Evolutionary conservation across 2,888 invertebrate genomes (phyloP), one percentile per base, ranked within the genome.

Genomic region (Synanthedon andrenaeformis): DNA sequence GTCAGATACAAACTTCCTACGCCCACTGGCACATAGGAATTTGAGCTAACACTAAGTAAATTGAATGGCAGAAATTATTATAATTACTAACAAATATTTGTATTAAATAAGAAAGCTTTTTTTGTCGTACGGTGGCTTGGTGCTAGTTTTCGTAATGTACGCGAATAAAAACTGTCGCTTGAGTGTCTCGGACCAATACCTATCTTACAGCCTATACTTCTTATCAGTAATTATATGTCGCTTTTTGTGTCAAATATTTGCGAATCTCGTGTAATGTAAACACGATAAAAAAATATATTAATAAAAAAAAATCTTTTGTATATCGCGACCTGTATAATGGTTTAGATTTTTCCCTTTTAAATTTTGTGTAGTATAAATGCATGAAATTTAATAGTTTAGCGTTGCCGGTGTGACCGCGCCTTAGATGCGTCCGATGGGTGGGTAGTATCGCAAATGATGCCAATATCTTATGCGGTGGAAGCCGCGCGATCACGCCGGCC

Each of bases 191-290:
- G 87, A 87, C 87, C 87, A 87, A 87, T 81, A 76, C 80, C 78
- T 76, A 76, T 80, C 78, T 76, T 76, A 74, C 75, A 50, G 73
- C 79, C 82, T 79, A 76, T 23, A 23, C 68, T 79, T 79, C 72
- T 77, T 75, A 76, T 74, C 73, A 72, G 65, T 81, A 80, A 75
- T 35, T 81, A 75, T 77, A 77, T 75, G 79, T 85, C 84, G 87
- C 87, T 87, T 87, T 86, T 83, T 85, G 86, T 87, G 87, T 87
- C 86, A 87, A 87, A 85, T 83, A 82, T 84, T 82, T 83, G 87
- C 86, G 81, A 85, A 76, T 81, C 81, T 81, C 78, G 79, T 78
- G 75, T 81, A 79, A 81, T 78, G 78, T 85, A 79, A 84, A 82
- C 79, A 66, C 12, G 17, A 14, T 81, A 78, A 66, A 17, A 50